Conservation (phyloP, 2,113 vertebrate genomes). For the Barnardius zonarius region DNA sequence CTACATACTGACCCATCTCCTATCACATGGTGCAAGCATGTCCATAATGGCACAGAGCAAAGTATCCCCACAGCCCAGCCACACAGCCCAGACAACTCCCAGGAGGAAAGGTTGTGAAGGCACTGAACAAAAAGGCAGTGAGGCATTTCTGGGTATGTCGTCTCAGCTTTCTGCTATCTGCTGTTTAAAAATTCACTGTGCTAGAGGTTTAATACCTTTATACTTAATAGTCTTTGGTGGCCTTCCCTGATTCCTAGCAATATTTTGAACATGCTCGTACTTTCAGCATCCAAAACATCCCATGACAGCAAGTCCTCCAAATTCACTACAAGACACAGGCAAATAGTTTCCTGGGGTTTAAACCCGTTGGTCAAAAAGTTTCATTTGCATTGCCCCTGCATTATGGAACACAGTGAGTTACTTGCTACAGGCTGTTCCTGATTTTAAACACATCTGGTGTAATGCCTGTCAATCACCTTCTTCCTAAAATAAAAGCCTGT, state of each 20-base stretch:
- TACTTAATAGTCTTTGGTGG: neutral
- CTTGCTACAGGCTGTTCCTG: neutral
- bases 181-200: neutral
- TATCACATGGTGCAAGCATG: accelerated
- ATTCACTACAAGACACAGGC: neutral
- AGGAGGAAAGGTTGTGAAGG: neutral
- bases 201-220: neutral
- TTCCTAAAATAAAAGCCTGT: neutral
- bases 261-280: neutral
- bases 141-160: accelerated
- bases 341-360: neutral
- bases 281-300: neutral
- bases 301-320: accelerated
- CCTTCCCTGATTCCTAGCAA: accelerated
- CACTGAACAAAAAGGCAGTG: accelerated
- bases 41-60: accelerated
- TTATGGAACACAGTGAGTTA: accelerated
- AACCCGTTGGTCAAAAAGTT: neutral
- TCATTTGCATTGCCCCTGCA: accelerated
- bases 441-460: neutral
- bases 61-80: neutral
- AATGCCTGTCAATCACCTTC: conserved; percentile 22
- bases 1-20: accelerated
- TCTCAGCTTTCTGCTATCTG: neutral
- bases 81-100: neutral